Conservation (phyloP, 2,113 vertebrate genomes). For the Caloenas nicobarica region DNA sequence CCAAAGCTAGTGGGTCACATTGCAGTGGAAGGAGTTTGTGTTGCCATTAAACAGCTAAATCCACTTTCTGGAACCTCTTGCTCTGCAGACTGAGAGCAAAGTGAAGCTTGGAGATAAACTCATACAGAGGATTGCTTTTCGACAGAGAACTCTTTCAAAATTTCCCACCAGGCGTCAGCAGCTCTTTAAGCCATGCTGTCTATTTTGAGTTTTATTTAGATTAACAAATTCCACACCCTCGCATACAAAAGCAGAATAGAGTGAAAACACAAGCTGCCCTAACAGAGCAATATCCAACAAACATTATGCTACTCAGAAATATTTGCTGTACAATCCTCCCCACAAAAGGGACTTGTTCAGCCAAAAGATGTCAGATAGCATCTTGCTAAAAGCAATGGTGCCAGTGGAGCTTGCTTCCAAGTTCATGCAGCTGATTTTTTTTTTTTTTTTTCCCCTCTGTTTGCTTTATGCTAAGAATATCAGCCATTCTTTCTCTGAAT, state of each 20-base stretch:
- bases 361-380: conserved; percentile 84
- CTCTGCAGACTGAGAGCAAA: background rate
- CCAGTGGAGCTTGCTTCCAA: conserved; percentile 73
- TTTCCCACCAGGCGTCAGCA: conserved; percentile 77
- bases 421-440: conserved; percentile 70
- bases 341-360: conserved; percentile 78
- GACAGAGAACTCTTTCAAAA: conserved; percentile 62
- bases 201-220: conserved; percentile 86
- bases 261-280: conserved; percentile 83
- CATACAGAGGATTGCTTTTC: conserved; percentile 59
- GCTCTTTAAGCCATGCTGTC: conserved; percentile 73
- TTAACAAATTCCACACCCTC: conserved; percentile 84
- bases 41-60: background rate
- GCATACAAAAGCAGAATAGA: conserved; percentile 80
- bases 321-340: conserved; percentile 79
- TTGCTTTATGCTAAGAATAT: conserved; percentile 28
- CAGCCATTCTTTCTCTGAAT: conserved; percentile 17
- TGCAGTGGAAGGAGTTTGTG: background rate
- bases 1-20: fast-evolving
- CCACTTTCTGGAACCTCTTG: background rate
- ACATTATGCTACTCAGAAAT: conserved; percentile 83
- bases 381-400: conserved; percentile 78
- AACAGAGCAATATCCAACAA: conserved; percentile 81
- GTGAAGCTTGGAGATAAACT: background rate
- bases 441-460: background rate